Evolutionary conservation across 2,888 invertebrate genomes (phyloP), one percentile per base, ranked within the genome.

Genomic region (Plebejus melissa): DNA sequence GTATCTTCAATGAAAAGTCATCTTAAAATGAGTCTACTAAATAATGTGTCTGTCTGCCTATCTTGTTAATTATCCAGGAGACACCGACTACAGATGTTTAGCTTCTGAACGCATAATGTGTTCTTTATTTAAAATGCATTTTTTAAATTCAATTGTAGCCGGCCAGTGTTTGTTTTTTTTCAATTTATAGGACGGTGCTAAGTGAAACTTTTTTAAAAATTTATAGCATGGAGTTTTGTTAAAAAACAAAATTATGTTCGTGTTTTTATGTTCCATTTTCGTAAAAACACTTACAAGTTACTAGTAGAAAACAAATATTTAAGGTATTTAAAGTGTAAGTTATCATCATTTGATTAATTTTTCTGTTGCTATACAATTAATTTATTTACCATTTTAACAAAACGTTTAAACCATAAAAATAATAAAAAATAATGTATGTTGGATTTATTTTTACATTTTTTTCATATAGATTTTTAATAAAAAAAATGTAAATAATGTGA

Each of bases 61-160:
- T 84, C 87, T 85, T 86, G 87, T 92, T 93, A 93, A 93, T 93
- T 93, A 91, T 88, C 86, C 85, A 84, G 88, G 87, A 90, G 91
- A 90, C 89, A 93, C 91, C 83, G 89, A 83, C 87, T 91, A 88
- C 93, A 93, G 90, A 93, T 93, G 93, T 90, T 90, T 80, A 80
- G 80, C 84, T 81, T 82, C 84, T 90, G 87, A 91, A 85, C 83
- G 80, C 83, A 80, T 86, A 86, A 87, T 87, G 84, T 87, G 90
- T 88, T 85, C 85, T 84, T 82, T 85, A 87, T 89, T 87, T 86
- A 87, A 87, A 81, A 82, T 22, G 70, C 70, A 70, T 70, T 70
- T 65, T 65, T 65, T 36, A 65, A 36, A 65, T 65, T 65, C 65
- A 65, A 32, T 65, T 65, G 65, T 65, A 32, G 5, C 65, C 65